These are phyloP conservation scores for Morone saxatilis DNA, from an alignment of 2,113 vertebrate species.

Conservation along the genomic window DNA sequence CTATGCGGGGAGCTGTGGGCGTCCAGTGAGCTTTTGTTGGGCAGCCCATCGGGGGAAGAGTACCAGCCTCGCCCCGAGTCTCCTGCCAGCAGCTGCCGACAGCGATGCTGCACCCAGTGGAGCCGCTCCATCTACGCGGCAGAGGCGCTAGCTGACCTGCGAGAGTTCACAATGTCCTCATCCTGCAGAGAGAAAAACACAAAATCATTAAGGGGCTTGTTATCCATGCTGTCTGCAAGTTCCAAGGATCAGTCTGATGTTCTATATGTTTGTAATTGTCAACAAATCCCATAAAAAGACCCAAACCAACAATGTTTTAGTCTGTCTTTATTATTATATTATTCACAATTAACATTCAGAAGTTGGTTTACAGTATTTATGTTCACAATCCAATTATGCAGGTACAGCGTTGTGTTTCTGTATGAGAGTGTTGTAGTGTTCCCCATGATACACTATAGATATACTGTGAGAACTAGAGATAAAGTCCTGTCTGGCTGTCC, in stretches of 20 bases:
- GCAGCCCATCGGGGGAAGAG: conserved; percentile 48
- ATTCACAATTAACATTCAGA: no score
- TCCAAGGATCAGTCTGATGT: neutral
- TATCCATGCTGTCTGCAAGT: neutral
- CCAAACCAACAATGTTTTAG: neutral
- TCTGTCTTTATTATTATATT: no score
- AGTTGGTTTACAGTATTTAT: no score
- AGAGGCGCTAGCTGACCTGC: neutral
- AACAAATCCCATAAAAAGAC: neutral
- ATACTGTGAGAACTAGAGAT: no score
- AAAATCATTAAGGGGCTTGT: neutral
- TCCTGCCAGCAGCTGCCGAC: conserved; percentile 76
- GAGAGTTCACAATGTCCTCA: conserved; percentile 19
- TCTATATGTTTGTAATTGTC: neutral
- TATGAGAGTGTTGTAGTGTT: no score
- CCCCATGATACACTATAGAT: no score
- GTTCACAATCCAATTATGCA: no score
- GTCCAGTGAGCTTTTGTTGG: conserved; percentile 57
- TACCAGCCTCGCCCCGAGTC: conserved; percentile 69
- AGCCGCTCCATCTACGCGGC: conserved; percentile 83
- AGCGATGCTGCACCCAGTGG: conserved; percentile 85
- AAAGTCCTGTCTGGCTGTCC: no score
- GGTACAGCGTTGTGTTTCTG: no score
- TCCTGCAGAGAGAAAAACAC: conserved; percentile 31
- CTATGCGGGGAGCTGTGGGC: conserved; percentile 54